These are phyloP conservation scores for Brachypterus glaber DNA, from an alignment of 2,888 invertebrate species.

Conservation along the genomic window DNA sequence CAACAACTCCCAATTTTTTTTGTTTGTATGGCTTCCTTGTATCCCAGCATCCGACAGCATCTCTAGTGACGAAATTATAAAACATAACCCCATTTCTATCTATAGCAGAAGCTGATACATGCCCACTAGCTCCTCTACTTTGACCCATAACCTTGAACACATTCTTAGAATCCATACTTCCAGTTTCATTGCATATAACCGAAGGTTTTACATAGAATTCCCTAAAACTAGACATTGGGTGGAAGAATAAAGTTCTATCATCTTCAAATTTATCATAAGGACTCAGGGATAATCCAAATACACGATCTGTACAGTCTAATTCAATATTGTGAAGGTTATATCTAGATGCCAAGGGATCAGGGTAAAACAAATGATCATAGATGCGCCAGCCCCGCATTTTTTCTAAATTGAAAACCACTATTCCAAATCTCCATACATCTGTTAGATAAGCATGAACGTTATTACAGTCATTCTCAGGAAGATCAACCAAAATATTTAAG, in stretches of 20 bases:
- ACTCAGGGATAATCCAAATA: slow-evolving; percentile 66
- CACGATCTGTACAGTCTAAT: slow-evolving; percentile 75
- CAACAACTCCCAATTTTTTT: slow-evolving; percentile 53
- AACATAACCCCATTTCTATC: slow-evolving; percentile 65
- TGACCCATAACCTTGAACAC: slow-evolving; percentile 36
- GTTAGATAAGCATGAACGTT: slow-evolving; percentile 57
- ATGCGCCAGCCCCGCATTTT: slow-evolving; percentile 55
- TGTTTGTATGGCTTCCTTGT: slow-evolving; percentile 58
- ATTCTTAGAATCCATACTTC: slow-evolving; percentile 36
- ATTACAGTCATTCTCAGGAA: slow-evolving; percentile 49
- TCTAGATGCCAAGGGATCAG: slow-evolving; percentile 63
- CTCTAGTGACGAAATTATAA: slow-evolving; percentile 66
- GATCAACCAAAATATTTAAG: slow-evolving; percentile 57
- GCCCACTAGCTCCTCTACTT: slow-evolving; percentile 52
- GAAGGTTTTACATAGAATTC: slow-evolving; percentile 66
- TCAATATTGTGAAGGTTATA: slow-evolving; percentile 65
- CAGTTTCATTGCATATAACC: slow-evolving; percentile 51
- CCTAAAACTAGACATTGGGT: slow-evolving; percentile 71
- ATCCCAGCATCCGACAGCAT: slow-evolving; percentile 75
- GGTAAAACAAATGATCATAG: slow-evolving; percentile 59
- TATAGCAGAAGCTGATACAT: slow-evolving; percentile 65
- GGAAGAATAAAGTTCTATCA: slow-evolving; percentile 64
- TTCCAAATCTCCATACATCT: slow-evolving; percentile 54
- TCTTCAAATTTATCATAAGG: slow-evolving; percentile 41
- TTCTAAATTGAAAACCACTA: slow-evolving; percentile 42